Evolutionary conservation across 2,113 vertebrate species (phyloP), one percentile per base, ranked within the genome.

Genomic region (Lontra canadensis): DNA sequence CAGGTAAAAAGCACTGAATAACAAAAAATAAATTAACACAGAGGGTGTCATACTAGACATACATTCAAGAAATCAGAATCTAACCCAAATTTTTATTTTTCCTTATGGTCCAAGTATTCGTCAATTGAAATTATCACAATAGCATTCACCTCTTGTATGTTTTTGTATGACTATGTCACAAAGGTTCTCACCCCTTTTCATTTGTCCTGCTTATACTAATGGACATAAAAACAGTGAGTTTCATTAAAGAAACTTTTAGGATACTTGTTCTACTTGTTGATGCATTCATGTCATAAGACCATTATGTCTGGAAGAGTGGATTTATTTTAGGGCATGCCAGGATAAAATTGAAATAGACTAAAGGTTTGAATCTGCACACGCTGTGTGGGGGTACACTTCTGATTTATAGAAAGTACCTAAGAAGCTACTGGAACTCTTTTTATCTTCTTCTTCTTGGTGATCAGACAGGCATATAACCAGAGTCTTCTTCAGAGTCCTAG

Each of bases 41-140:
- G 86, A 85, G 39, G 79, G 26, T 90, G 86, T 93, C 83, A 96
- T 57, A 59, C 36, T 92, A 36, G 73, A 85, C 25, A 80, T 81
- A 36, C 42, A 94, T 65, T 86, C 65, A 89, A 39, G 61, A 89
- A 39, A 57, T 94, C 91, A 96, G 36, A 92, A 94, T 74, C 42
- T 81, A 79, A 57, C 15, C 80, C 36, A 9, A 95, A 88, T 88
- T 93, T 87, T 31, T 80, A 36, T 94, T 96, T 92, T 84, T 93
- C 47, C 9, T 7, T 57, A 15, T 59, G 34, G 39, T 87, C 39
- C 42, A 87, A 87, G 84, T 88, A 95, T 78, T 96, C 94, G 88
- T 89, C 89, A 96, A 95, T 71, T 96, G 83, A 88, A 97, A 97
- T 95, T 65, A 94, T 94, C 97, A 76, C 83, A 96, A 92, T 86